A percentile compares a stretch with the other conserved stretches of the same genome.
Conservation (phyloP, 2,797 vertebrate species). For the Clarias pachynema region DNA sequence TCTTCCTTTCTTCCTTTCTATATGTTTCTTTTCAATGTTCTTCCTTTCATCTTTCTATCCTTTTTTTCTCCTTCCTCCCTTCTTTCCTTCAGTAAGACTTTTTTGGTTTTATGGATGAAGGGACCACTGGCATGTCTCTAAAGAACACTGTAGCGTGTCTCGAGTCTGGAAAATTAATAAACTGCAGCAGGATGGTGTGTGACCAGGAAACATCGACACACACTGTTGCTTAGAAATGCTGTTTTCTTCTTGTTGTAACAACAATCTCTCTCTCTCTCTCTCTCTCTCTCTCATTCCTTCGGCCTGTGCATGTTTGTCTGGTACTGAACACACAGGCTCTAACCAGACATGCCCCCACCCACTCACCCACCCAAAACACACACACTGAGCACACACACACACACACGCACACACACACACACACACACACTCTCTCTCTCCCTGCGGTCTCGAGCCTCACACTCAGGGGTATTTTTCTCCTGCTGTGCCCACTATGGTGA, state of each 20-base stretch:
- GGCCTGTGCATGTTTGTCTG: conserved; percentile 12
- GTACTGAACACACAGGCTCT: conserved; percentile 48
- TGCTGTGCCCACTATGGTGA: conserved; percentile 35
- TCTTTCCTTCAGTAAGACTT: background rate
- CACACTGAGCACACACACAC: background rate
- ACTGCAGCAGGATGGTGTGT: background rate
- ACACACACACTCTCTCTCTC: conserved; percentile 14
- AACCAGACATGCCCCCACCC: conserved; percentile 41
- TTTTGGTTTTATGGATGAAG: background rate
- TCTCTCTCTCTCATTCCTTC: background rate
- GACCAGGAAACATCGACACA: background rate
- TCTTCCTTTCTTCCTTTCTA: background rate
- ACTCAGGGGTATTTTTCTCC: conserved; percentile 37
- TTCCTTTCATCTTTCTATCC: background rate
- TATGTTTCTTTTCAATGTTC: no score
- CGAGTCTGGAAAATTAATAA: background rate
- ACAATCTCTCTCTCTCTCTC: conserved; percentile 1
- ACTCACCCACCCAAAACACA: background rate
- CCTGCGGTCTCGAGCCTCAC: conserved; percentile 51
- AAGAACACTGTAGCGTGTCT: background rate
- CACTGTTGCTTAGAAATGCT: conserved; percentile 5
- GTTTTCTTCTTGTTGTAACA: conserved; percentile 10
- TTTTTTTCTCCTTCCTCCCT: background rate
- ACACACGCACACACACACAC: conserved; percentile 4
- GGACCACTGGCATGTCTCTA: background rate